These are phyloP conservation scores for Hanleya hanleyi DNA, from an alignment of 2,888 invertebrate species.

Conservation along the genomic window DNA sequence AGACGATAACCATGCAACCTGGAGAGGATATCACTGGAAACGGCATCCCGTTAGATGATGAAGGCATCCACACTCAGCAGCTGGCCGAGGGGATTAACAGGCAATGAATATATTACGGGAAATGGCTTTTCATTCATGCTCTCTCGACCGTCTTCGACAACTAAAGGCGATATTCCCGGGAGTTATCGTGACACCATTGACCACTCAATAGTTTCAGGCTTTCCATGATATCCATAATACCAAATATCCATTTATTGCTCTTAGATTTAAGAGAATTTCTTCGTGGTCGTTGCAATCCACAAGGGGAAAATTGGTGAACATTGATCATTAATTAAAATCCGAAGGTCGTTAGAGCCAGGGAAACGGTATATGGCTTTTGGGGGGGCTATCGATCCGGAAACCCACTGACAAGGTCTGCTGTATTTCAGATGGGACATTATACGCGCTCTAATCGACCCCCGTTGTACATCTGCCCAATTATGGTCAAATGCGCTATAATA, in stretches of 20 bases:
- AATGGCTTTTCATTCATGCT: too few species aligned
- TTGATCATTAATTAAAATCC: conserved; percentile 1
- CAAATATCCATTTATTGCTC: not conserved
- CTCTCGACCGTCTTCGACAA: too few species aligned
- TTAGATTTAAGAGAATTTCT: not conserved
- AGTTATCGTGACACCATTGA: not conserved
- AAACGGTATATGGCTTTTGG: conserved; percentile 1
- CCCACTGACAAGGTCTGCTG: too few species aligned
- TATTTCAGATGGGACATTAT: too few species aligned
- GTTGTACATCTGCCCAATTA: too few species aligned
- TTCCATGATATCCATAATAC: not conserved
- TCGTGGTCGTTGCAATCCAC: not conserved
- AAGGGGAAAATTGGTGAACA: not conserved
- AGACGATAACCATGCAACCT: too few species aligned
- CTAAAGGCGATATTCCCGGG: too few species aligned
- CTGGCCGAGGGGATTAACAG: not conserved
- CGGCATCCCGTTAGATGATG: too few species aligned
- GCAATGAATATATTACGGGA: conserved; percentile 5
- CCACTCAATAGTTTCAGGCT: not conserved
- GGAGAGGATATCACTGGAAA: too few species aligned
- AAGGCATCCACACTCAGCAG: not conserved
- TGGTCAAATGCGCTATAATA: too few species aligned
- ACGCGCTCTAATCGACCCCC: too few species aligned
- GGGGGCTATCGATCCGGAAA: too few species aligned
- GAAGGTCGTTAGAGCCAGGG: conserved; percentile 1